A percentile compares a stretch with the other conserved stretches of the same genome.
Evolutionary conservation across 2,888 invertebrate genomes (phyloP).

Genomic region (Steinernema hermaphroditum): DNA sequence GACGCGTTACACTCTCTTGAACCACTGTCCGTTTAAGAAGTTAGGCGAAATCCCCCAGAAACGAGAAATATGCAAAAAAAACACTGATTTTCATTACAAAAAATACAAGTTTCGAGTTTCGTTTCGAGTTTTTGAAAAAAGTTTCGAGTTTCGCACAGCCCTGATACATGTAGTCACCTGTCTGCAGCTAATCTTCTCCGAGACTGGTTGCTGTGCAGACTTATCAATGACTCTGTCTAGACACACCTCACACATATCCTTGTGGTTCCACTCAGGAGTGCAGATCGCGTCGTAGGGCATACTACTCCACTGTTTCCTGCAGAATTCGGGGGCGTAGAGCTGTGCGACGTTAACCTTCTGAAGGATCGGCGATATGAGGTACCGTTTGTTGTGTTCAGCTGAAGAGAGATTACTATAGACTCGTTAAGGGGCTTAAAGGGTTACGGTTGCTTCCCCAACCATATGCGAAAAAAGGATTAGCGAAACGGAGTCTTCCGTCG

Average conservation of each 20-base stretch:
- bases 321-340: not conserved
- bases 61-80: too few species aligned
- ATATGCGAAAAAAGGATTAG: not conserved
- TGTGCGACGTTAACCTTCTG: not conserved
- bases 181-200: too few species aligned
- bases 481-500: not conserved
- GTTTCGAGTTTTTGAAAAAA: too few species aligned
- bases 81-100: too few species aligned
- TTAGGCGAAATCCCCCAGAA: too few species aligned
- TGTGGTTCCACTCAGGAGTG: not conserved
- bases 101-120: too few species aligned
- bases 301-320: not conserved
- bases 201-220: not conserved
- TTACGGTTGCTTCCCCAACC: constrained; percentile 22
- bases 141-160: too few species aligned
- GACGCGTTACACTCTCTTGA: too few species aligned
- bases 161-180: too few species aligned
- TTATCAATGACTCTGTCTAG: not conserved
- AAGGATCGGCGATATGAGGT: not conserved
- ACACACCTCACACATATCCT: constrained; percentile 5
- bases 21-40: too few species aligned
- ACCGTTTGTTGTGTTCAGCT: too few species aligned
- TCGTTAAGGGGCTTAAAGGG: not conserved
- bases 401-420: not conserved
- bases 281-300: not conserved